Evolutionary conservation across 2,888 invertebrate genomes (phyloP), one percentile per base, ranked within the genome.

Genomic region (Luffia ferchaultella): DNA sequence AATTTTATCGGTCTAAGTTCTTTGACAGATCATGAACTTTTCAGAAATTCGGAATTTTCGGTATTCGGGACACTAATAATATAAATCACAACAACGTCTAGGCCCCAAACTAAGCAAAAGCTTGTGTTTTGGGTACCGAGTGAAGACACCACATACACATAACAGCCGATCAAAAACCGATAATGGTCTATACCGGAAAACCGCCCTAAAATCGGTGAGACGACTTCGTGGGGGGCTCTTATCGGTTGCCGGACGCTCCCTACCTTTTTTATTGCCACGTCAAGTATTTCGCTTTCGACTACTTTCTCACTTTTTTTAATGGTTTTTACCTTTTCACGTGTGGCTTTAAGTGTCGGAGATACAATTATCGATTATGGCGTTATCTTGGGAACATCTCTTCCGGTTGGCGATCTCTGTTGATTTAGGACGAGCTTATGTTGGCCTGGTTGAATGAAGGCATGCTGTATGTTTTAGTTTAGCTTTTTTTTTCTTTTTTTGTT

Each of bases 361-460:
- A 82, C 76, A 76, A 82, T 80, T 83, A 83, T 83, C 82, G 83
- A 83, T 83, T 82, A 80, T 75, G 78, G 77, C 74, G 71, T 77
- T 83, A 83, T 83, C 83, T 61, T 1, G 62, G 62, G 46, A 64
- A 73, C 68, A 83, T 83, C 83, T 82, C 79, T 83, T 83, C 83
- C 83, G 83, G 83, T 79, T 64, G 16, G 42, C 5, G 67, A 70
- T 70, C 68, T 74, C 70, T 75, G 73, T 80, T 77, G 73, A 67
- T 73, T 82, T 78, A 78, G 76, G 79, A 61, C 65, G 57, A 63
- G 47, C 16, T 30, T 43, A 18, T 66, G 70, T 70, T 65, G 30
- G 3, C 30, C 30, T 12, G 30, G 30, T 30, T 3, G 3, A 7
- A 30, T 12, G 30, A 12, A 30, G 30, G 30, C n/a, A n/a, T 30